Conservation (phyloP, 2,888 invertebrate species). For the Pyrocoelia pectoralis region DNA sequence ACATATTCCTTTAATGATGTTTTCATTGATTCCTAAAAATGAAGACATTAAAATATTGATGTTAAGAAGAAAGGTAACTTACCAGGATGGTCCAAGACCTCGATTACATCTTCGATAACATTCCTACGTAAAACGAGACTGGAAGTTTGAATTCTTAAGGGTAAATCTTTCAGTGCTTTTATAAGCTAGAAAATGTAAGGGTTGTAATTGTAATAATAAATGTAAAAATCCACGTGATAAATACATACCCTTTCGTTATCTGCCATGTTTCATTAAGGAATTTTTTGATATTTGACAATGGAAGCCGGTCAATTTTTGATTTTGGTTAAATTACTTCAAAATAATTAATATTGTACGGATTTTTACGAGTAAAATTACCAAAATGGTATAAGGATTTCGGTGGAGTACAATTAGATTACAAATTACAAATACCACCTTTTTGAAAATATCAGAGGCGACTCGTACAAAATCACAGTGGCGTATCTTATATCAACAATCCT, state of each 20-base stretch:
- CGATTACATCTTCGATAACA: slow-evolving; percentile 72
- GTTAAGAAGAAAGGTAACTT: slow-evolving; percentile 42
- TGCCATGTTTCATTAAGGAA: slow-evolving; percentile 42
- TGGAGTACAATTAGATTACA: no score
- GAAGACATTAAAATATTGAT: no score
- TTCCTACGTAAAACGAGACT: slow-evolving; percentile 75
- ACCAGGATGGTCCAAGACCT: slow-evolving; percentile 80
- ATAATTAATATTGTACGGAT: no score
- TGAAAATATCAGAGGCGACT: no score
- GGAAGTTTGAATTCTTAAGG: slow-evolving; percentile 75
- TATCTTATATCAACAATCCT: no score
- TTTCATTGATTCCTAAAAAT: slow-evolving; percentile 79
- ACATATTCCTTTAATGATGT: slow-evolving; percentile 80
- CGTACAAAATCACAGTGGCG: no score
- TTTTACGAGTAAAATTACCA: no score
- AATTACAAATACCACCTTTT: no score
- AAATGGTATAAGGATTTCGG: no score
- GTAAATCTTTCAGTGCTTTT: slow-evolving; percentile 76
- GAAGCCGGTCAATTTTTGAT: no score
- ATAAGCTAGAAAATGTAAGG: slow-evolving; percentile 63
- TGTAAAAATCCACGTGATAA: slow-evolving; percentile 38
- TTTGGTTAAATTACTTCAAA: no score
- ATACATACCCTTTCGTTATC: slow-evolving; percentile 43
- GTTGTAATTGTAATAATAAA: slow-evolving; percentile 13
- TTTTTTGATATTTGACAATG: slow-evolving; percentile 10